phyloP scores from a whole-genome alignment of 2,113 vertebrate species.

The Dicentrarchus labrax region DNA sequence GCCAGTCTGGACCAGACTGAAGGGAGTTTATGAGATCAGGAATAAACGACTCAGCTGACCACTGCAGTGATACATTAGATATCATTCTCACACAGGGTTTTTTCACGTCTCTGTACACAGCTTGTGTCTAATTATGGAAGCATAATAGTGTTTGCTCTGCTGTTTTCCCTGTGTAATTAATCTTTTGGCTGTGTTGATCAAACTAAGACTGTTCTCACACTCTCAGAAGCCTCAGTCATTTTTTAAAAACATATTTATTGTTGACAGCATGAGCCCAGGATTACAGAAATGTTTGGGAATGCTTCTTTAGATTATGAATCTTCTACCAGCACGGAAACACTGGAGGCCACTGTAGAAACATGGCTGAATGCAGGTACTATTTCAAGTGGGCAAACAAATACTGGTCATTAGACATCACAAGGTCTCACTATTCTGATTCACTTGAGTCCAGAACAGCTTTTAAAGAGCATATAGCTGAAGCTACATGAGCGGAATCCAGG shows the following conservation, averaged over 20 bases:
- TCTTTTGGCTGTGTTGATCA: conserved; percentile 59
- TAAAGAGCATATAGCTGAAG: neutral
- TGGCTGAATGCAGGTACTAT: neutral
- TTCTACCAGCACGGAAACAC: no score
- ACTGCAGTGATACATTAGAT: conserved; percentile 24
- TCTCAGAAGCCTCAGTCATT: conserved; percentile 20
- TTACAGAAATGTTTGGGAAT: neutral
- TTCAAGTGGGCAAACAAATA: neutral
- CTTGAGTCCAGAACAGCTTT: neutral
- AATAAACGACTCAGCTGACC: conserved; percentile 59
- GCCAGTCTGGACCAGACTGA: neutral
- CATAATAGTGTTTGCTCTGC: conserved; percentile 61
- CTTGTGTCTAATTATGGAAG: conserved; percentile 60
- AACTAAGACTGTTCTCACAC: conserved; percentile 29
- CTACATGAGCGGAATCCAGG: neutral
- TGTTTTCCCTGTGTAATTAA: conserved; percentile 62
- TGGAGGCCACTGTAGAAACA: no score
- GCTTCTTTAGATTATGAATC: neutral
- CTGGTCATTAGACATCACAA: neutral
- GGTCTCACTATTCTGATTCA: neutral
- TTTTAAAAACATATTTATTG: conserved; percentile 19
- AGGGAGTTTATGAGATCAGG: conserved; percentile 32
- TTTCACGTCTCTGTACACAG: conserved; percentile 56
- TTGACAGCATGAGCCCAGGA: conserved; percentile 7
- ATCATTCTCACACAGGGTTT: conserved; percentile 36